A percentile compares a stretch with the other conserved stretches of the same genome.
phyloP scores from a whole-genome alignment of 2,888 invertebrate species.

The Portevinia maculata region DNA sequence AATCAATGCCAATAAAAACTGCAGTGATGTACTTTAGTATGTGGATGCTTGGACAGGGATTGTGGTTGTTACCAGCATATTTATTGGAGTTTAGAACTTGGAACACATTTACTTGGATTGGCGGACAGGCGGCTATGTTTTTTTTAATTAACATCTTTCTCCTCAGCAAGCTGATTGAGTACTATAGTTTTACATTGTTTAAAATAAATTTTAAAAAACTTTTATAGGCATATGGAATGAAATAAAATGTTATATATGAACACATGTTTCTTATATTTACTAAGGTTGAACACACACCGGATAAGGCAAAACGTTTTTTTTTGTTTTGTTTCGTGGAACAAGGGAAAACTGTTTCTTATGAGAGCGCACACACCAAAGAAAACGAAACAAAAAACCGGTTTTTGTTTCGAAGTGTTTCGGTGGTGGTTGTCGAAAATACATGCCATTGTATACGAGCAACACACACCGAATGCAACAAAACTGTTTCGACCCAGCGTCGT shows the following conservation, averaged over 20 bases:
- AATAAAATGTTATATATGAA: background rate
- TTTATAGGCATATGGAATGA: conserved; percentile 53
- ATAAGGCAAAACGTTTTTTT: too few relatives aligned
- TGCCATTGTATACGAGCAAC: too few relatives aligned
- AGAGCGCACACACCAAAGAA: too few relatives aligned
- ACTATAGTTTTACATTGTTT: conserved; percentile 79
- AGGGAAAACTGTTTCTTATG: too few relatives aligned
- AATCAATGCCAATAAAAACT: conserved; percentile 84
- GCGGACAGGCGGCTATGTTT: conserved; percentile 92
- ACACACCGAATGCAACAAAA: too few relatives aligned
- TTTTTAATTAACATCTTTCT: conserved; percentile 91
- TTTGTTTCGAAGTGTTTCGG: too few relatives aligned
- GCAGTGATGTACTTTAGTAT: conserved; percentile 83
- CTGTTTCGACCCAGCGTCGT: too few relatives aligned
- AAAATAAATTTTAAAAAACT: conserved; percentile 77
- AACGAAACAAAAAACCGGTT: too few relatives aligned
- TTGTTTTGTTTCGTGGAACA: too few relatives aligned
- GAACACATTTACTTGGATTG: conserved; percentile 92
- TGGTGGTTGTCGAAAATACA: too few relatives aligned
- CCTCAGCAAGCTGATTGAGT: conserved; percentile 83
- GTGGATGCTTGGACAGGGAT: conserved; percentile 89
- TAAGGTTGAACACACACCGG: too few relatives aligned
- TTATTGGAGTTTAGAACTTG: conserved; percentile 93
- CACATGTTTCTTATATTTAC: background rate
- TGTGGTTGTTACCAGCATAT: conserved; percentile 96